A percentile compares a stretch with the other conserved stretches of the same genome.
These are phyloP conservation scores for Lacerta agilis DNA, from an alignment of 2,797 vertebrate species.

Conservation along the genomic window DNA sequence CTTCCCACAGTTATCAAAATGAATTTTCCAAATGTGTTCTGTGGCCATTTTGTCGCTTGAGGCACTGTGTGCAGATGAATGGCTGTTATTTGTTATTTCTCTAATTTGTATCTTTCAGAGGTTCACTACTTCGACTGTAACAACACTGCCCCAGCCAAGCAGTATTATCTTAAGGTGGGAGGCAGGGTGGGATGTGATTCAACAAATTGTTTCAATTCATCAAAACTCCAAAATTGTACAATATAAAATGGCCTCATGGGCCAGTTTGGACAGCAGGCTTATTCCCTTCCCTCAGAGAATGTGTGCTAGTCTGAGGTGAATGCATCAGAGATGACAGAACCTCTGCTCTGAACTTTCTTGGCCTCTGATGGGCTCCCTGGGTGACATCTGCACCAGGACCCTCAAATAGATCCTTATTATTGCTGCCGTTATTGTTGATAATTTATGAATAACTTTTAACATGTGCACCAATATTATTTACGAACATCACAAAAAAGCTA, in stretches of 20 bases:
- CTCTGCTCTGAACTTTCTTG: background rate
- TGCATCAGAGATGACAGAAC: background rate
- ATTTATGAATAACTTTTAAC: too few species aligned
- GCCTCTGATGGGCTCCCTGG: background rate
- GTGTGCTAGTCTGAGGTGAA: background rate
- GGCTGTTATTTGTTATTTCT: constrained; percentile 20
- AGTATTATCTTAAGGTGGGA: constrained; percentile 31
- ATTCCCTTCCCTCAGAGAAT: background rate
- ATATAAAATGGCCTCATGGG: constrained; percentile 56
- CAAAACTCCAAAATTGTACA: constrained; percentile 61
- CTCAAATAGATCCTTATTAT: background rate
- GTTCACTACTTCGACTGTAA: constrained; percentile 27
- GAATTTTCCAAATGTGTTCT: constrained; percentile 12
- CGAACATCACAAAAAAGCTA: too few species aligned
- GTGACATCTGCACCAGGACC: background rate
- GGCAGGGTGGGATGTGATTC: constrained; percentile 46
- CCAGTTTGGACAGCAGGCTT: constrained; percentile 49
- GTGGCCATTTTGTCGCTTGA: constrained; percentile 24
- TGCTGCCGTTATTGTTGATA: too few species aligned
- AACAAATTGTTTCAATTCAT: constrained; percentile 66
- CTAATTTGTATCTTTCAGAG: constrained; percentile 24
- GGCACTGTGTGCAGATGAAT: constrained; percentile 9
- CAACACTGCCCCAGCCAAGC: background rate
- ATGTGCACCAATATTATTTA: too few species aligned
- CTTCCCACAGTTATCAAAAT: background rate